Base-by-base conservation (phyloP, 2,113 vertebrate genomes). In the Antennarius striatus region DNA sequence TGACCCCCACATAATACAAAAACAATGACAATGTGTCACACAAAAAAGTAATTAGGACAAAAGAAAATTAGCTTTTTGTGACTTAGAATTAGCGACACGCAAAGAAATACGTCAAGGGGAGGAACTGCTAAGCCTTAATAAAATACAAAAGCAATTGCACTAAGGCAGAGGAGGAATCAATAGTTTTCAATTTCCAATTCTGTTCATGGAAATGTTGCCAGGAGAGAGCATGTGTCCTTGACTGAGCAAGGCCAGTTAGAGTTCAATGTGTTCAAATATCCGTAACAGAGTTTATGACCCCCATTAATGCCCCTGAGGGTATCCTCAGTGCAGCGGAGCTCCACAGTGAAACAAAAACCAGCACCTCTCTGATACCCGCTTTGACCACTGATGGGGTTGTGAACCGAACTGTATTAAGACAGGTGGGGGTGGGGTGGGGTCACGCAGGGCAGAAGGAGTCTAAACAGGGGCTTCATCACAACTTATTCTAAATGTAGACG, bases 251-350 rank as follows among this genome's bases (percentile, higher is more conserved):
- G 88, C 87, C 86, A 85, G 63, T 80, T 81, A 77, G 81, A 89
- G 84, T 90, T 90, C 88, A 90, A 53, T 81, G 83, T 84, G 83
- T 81, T 87, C 77, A 90, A 78, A 90, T 86, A 87, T 78, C 87
- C 74, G 63, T 72, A 82, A 79, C 70, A 77, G 77, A 84, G 85
- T 87, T 89, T 91, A 90, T 68, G 84, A 88, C 84, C 88, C 78
- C 77, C 58, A 70, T 83, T 88, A 81, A 88, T 68, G 71, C 75
- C 77, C 60, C 63, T 17, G 70, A 84, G 79, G 82, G 80, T 49
- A 53, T 76, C 80, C 62, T 40, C 46, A 10, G 67, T 63, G 47
- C 73, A 61, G 71, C 68, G 16, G 53, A 82, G 59, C 78, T 51
- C 45, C 76, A 69, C 48, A 13, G 67, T 65, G 56, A 80, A 76